Evolutionary conservation across 2,113 vertebrate genomes (phyloP).

Genomic region (cattle (Bos taurus)): ARS-UCD2.0 NC_037356.1:33563001-33563500

Average conservation of each 20-base stretch:
- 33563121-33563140: not conserved
- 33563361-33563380: not conserved
- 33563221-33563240: not conserved
- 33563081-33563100: constrained; percentile 77
- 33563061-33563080: constrained; percentile 34
- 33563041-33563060: constrained; percentile 48
- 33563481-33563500: not conserved
- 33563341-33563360: not conserved
- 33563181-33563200: not conserved
- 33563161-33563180: not conserved
- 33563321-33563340: rapidly evolving
- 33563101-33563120: constrained; percentile 41
- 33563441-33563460: not conserved
- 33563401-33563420: rapidly evolving
- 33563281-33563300: rapidly evolving
- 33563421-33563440: not conserved
- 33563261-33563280: no score
- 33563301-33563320: not conserved
- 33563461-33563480: not conserved
- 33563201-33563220: not conserved
- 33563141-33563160: not conserved
- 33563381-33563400: no score
- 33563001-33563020: constrained; percentile 38
- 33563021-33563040: constrained; percentile 73
- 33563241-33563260: not conserved